These are phyloP conservation scores for Sarcophaga subvicina DNA, from an alignment of 2,888 invertebrate genomes.

Conservation along the genomic window DNA sequence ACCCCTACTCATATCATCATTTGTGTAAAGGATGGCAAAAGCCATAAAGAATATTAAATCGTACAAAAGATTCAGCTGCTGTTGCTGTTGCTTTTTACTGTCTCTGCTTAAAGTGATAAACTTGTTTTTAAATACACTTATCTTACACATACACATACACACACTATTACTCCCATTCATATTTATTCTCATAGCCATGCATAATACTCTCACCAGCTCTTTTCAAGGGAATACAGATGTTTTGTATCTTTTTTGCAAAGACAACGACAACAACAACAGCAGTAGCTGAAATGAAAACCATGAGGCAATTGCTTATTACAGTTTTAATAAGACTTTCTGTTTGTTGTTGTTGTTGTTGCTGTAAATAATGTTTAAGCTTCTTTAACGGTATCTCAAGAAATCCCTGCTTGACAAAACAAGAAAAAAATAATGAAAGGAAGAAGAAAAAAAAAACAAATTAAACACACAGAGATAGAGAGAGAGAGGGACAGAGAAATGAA, in stretches of 20 bases:
- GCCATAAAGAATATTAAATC: no score
- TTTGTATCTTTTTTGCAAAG: neutral
- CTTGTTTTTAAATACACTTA: neutral
- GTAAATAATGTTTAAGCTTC: neutral
- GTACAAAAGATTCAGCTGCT: neutral
- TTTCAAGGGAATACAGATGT: neutral
- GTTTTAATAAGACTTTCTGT: conserved; percentile 5
- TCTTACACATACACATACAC: neutral
- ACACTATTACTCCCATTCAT: neutral
- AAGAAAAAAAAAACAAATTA: neutral
- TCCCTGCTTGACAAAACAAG: neutral
- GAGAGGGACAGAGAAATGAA: neutral
- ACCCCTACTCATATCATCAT: no score
- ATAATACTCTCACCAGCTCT: neutral
- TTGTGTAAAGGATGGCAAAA: no score
- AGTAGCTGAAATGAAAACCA: neutral
- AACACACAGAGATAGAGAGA: neutral
- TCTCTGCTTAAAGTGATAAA: no score
- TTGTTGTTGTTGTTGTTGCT: neutral
- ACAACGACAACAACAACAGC: neutral
- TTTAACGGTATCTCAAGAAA: neutral
- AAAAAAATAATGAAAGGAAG: neutral
- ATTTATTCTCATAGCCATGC: neutral
- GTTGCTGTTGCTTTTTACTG: neutral
- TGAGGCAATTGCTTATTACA: neutral